Conservation (phyloP, 2,797 vertebrate species). For the Argya squamiceps region DNA sequence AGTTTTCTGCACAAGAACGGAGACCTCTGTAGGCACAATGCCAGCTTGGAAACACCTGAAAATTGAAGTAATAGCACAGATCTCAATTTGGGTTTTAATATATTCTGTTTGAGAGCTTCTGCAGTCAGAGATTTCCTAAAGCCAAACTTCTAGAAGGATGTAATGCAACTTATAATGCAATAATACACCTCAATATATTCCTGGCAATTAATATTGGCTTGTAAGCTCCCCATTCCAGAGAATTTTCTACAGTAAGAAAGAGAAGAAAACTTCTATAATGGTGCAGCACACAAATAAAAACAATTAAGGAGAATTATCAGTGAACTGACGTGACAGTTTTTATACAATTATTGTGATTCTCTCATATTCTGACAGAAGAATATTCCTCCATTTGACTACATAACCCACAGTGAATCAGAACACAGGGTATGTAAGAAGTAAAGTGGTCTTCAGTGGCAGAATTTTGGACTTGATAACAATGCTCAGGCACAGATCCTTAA, state of each 20-base stretch:
- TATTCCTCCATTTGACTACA: background rate
- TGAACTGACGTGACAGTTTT: background rate
- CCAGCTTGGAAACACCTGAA: background rate
- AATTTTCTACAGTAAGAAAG: background rate
- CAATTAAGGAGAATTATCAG: background rate
- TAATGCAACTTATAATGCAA: background rate
- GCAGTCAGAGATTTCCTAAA: background rate
- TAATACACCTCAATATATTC: background rate
- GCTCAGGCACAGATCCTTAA: background rate
- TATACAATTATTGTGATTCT: background rate
- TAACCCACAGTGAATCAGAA: background rate
- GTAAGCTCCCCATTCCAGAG: background rate
- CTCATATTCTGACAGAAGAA: background rate
- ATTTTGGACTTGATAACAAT: background rate
- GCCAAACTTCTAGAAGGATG: background rate
- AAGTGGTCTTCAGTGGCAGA: background rate
- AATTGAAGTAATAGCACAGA: background rate
- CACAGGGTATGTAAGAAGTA: fast-evolving
- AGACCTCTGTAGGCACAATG: background rate
- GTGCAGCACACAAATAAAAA: background rate
- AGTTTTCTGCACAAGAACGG: background rate
- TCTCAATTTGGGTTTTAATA: background rate
- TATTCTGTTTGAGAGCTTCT: background rate
- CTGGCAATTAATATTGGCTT: background rate
- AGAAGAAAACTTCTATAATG: background rate